These are phyloP conservation scores for Drosophila trichaetosa DNA, from an alignment of 2,888 invertebrate species.

Conservation along the genomic window DNA sequence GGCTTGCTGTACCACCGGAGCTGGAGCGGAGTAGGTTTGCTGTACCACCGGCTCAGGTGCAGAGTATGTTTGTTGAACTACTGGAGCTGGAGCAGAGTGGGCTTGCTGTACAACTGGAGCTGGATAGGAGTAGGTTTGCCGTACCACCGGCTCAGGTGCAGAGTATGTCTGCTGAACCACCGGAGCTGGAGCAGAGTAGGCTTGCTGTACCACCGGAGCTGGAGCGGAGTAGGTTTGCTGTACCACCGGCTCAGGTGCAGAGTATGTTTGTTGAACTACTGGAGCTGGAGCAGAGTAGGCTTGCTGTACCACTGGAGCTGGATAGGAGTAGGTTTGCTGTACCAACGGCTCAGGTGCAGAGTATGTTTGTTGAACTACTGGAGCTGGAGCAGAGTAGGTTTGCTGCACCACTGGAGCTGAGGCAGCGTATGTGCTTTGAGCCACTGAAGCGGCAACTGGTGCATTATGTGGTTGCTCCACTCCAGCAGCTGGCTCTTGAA, in stretches of 20 bases:
- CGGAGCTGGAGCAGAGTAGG: background rate
- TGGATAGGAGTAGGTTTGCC: too few relatives aligned
- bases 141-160: background rate
- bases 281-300: background rate
- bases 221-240: background rate
- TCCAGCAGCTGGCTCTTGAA: constrained; percentile 32
- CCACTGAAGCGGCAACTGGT: constrained; percentile 34
- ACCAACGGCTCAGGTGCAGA: background rate
- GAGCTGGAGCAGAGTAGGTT: background rate
- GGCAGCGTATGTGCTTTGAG: constrained; percentile 23
- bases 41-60: background rate
- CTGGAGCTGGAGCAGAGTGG: background rate
- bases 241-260: background rate
- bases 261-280: background rate
- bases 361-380: too few relatives aligned
- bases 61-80: background rate
- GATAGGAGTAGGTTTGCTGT: background rate
- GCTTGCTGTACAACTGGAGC: background rate
- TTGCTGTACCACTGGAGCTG: background rate
- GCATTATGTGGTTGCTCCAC: constrained; percentile 30
- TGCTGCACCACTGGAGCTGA: constrained; percentile 25
- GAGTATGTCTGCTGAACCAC: background rate
- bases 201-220: background rate
- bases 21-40: background rate
- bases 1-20: background rate